Conservation (phyloP, 2,113 vertebrate species). For the Prunella fulvescens region DNA sequence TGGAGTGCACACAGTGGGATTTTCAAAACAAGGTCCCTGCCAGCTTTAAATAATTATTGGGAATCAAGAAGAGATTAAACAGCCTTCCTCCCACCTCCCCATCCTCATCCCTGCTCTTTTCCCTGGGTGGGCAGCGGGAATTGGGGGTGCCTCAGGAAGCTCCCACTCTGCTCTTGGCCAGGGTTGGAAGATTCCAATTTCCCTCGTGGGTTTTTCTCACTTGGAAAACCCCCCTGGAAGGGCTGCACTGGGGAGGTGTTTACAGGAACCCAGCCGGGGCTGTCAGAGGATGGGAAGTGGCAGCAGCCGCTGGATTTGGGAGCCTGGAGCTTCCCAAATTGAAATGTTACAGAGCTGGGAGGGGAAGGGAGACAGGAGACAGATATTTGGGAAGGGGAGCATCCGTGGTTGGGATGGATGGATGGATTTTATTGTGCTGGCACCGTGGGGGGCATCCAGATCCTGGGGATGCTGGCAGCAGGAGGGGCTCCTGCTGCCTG, state of each 20-base stretch:
- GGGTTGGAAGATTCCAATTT: background rate
- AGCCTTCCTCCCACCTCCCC: background rate
- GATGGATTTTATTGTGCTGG: background rate
- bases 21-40: background rate
- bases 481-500: background rate
- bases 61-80: background rate
- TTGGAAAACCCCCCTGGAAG: rapidly evolving
- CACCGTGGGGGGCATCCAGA: background rate
- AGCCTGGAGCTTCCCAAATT: background rate
- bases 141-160: rapidly evolving
- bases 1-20: background rate
- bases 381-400: background rate
- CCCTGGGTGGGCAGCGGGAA: background rate
- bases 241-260: background rate
- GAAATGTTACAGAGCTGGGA: background rate
- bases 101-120: background rate
- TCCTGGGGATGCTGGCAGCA: background rate
- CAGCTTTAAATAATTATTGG: conserved; percentile 37
- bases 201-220: background rate
- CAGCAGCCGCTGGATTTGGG: background rate
- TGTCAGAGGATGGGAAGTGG: background rate
- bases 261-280: background rate
- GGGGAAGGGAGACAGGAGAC: background rate
- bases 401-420: background rate
- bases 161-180: rapidly evolving